phyloP scores from a whole-genome alignment of 2,113 vertebrate species.

The Phoxinus phoxinus region DNA sequence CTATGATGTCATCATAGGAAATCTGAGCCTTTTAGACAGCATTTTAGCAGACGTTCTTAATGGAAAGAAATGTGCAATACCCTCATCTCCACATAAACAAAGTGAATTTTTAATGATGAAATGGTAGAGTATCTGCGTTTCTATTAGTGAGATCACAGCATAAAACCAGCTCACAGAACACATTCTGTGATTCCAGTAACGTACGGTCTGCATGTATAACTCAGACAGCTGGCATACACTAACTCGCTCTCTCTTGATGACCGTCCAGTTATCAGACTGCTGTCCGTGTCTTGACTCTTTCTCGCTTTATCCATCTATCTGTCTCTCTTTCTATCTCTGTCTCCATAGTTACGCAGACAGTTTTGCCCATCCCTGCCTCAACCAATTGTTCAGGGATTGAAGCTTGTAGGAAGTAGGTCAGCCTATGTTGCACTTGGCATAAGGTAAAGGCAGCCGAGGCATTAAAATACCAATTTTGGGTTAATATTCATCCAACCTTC shows the following conservation, averaged over 20 bases:
- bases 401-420: conserved; percentile 60
- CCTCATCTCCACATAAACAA: not conserved
- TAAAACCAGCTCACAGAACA: conserved; percentile 35
- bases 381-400: conserved; percentile 53
- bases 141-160: conserved; percentile 16
- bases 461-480: conserved; percentile 29
- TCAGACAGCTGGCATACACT: conserved; percentile 57
- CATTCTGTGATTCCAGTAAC: conserved; percentile 45
- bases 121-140: conserved; percentile 6
- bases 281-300: conserved; percentile 38
- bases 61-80: not conserved
- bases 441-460: conserved; percentile 27
- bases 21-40: not conserved
- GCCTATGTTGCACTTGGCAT: conserved; percentile 36
- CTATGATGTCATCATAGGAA: not conserved
- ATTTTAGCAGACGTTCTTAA: not conserved
- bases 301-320: conserved; percentile 37
- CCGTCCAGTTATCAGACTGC: conserved; percentile 49
- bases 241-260: conserved; percentile 27
- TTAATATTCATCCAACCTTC: conserved; percentile 25
- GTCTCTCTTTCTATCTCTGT: conserved; percentile 23
- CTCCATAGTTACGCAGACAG: conserved; percentile 61
- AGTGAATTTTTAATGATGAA: not conserved
- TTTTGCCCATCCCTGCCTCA: conserved; percentile 43
- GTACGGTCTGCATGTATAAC: conserved; percentile 63